Percentiles rank a stretch among this genome's conserved stretches.
Evolutionary conservation across 2,797 vertebrate species (phyloP).

Genomic region (Salarias fasciatus): DNA sequence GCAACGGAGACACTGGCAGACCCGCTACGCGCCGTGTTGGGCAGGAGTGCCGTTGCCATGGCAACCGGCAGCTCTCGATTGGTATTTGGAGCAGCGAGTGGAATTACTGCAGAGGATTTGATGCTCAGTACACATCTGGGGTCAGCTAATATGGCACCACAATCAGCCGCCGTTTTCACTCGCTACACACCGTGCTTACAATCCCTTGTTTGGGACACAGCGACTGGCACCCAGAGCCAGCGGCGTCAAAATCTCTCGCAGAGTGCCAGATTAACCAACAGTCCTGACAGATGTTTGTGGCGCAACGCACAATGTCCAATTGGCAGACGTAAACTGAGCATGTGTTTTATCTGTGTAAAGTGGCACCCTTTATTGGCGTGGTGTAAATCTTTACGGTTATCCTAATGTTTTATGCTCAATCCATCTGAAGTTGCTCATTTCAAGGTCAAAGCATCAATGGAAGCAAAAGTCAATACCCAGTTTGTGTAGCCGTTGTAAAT

Average conservation of each 20-base stretch:
- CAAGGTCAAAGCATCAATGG: constrained; percentile 23
- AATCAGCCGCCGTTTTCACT: constrained; percentile 56
- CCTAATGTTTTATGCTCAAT: neutral
- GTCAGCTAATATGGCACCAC: constrained; percentile 77
- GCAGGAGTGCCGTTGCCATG: constrained; percentile 84
- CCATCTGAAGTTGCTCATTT: constrained; percentile 23
- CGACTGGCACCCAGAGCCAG: constrained; percentile 30
- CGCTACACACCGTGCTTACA: constrained; percentile 19
- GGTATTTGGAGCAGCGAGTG: constrained; percentile 85
- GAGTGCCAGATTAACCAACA: too few species aligned
- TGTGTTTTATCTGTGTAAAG: constrained; percentile 24
- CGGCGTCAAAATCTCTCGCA: constrained; percentile 39
- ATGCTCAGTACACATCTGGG: constrained; percentile 85
- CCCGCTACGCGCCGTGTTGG: constrained; percentile 78
- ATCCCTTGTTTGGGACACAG: constrained; percentile 52
- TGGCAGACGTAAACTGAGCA: constrained; percentile 41
- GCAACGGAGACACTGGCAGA: constrained; percentile 60
- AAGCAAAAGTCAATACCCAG: constrained; percentile 2
- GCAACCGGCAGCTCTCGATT: constrained; percentile 81
- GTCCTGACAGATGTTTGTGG: constrained; percentile 52
- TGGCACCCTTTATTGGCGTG: constrained; percentile 15
- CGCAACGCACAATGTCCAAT: constrained; percentile 17
- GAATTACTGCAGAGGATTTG: constrained; percentile 86
- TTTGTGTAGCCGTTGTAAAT: too few species aligned
- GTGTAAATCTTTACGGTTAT: neutral